Percentiles rank a stretch among this genome's conserved stretches.
phyloP scores from a whole-genome alignment of 2,797 vertebrate genomes.

The Rhodeus uyekii region DNA sequence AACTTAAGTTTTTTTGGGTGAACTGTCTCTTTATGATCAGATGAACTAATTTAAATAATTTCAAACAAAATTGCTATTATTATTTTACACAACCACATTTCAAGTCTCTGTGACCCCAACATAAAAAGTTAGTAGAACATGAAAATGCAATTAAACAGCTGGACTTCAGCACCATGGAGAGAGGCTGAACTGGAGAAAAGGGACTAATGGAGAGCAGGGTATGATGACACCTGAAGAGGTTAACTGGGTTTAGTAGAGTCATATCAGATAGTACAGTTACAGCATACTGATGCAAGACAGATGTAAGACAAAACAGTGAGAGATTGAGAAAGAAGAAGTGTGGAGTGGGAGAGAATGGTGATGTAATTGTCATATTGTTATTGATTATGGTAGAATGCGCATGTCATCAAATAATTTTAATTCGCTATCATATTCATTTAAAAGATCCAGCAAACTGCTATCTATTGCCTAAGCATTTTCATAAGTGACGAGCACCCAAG shows the following conservation, averaged over 20 bases:
- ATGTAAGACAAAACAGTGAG: constrained; percentile 51
- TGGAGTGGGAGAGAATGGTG: constrained; percentile 57
- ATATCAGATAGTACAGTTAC: constrained; percentile 48
- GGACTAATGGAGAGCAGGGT: constrained; percentile 2
- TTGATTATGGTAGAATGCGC: constrained; percentile 73
- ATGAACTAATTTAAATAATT: neutral
- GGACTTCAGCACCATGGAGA: constrained; percentile 45
- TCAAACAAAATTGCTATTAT: neutral
- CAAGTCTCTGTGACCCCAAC: neutral
- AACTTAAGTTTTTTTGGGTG: neutral
- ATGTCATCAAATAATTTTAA: constrained; percentile 24
- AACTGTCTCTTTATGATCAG: neutral
- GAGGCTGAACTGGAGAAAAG: constrained; percentile 2
- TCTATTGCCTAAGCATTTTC: constrained; percentile 41
- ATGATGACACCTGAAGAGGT: constrained; percentile 38
- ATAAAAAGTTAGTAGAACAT: neutral
- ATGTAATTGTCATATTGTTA: constrained; percentile 79
- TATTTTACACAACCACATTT: neutral
- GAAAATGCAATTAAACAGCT: constrained; percentile 23
- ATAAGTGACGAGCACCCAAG: neutral
- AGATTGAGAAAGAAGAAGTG: constrained; percentile 21
- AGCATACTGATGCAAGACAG: constrained; percentile 58
- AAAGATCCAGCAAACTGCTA: constrained; percentile 33
- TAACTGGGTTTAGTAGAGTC: constrained; percentile 30
- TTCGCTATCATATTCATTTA: constrained; percentile 17